phyloP scores from a whole-genome alignment of 2,888 invertebrate species.

The Andrena hattorfiana region DNA sequence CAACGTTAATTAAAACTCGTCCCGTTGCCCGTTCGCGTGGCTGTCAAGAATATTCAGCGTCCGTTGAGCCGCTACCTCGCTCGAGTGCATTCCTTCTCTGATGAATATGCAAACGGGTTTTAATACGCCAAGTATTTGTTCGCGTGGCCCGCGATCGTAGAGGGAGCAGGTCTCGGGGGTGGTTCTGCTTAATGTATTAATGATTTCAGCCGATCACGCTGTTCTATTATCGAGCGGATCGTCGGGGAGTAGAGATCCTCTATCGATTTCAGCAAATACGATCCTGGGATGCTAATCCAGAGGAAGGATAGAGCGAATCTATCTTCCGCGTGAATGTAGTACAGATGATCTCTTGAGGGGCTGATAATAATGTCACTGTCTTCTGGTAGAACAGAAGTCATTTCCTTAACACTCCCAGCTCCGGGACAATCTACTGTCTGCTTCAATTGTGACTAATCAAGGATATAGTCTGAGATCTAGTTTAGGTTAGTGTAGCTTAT shows the following conservation, averaged over 20 bases:
- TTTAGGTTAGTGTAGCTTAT: too few relatives aligned
- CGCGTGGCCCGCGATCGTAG: constrained; percentile 14
- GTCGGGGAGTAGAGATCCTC: background rate
- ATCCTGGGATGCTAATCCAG: background rate
- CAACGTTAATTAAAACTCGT: constrained; percentile 53
- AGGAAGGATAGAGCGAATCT: background rate
- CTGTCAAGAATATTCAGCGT: constrained; percentile 60
- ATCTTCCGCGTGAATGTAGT: too few relatives aligned
- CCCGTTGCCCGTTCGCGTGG: constrained; percentile 28
- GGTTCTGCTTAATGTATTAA: constrained; percentile 11
- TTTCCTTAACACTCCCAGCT: too few relatives aligned
- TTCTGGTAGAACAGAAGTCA: too few relatives aligned
- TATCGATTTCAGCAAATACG: background rate
- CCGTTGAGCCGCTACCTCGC: constrained; percentile 58
- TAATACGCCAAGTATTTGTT: constrained; percentile 43
- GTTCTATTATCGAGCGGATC: background rate
- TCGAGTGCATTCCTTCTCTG: constrained; percentile 61
- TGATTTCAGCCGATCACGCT: background rate
- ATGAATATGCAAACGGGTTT: constrained; percentile 64
- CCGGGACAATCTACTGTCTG: too few relatives aligned
- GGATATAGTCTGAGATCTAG: too few relatives aligned
- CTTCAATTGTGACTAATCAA: too few relatives aligned
- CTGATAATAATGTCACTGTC: too few relatives aligned
- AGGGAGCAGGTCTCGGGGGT: background rate
- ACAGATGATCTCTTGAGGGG: too few relatives aligned